phyloP scores from a whole-genome alignment of 2,888 invertebrate genomes.

The Patella depressa region DNA sequence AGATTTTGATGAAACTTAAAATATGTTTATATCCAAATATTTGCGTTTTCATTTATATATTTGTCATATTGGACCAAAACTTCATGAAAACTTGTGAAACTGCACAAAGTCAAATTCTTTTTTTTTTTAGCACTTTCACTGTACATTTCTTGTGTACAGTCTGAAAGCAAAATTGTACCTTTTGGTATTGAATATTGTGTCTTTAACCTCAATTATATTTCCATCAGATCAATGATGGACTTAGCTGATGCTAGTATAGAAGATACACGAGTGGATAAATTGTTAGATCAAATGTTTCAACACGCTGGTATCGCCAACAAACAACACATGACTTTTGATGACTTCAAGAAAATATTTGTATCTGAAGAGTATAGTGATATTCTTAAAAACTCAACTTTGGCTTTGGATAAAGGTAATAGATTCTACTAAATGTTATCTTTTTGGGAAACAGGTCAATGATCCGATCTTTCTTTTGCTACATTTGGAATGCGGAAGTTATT shows the following conservation, averaged over 20 bases:
- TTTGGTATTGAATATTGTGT: background rate
- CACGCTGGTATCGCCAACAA: constrained; percentile 47
- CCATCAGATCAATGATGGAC: constrained; percentile 55
- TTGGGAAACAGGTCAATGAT: no score
- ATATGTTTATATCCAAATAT: no score
- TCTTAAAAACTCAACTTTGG: constrained; percentile 51
- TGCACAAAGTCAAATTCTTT: no score
- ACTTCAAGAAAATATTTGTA: constrained; percentile 56
- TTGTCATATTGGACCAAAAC: no score
- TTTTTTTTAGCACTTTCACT: no score
- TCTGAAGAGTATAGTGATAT: constrained; percentile 50
- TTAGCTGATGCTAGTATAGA: constrained; percentile 51
- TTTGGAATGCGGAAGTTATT: no score
- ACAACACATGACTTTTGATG: constrained; percentile 48
- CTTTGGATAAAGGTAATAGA: constrained; percentile 41
- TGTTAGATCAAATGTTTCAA: constrained; percentile 50
- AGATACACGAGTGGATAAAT: constrained; percentile 41
- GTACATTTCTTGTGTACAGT: background rate
- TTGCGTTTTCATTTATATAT: no score
- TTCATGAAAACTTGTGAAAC: no score
- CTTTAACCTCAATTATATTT: background rate
- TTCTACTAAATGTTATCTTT: no score
- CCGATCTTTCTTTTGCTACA: no score
- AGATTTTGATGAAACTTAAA: no score
- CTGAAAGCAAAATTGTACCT: background rate